These are phyloP conservation scores for Danio jaintianensis DNA, from an alignment of 2,797 vertebrate species.

Conservation along the genomic window DNA sequence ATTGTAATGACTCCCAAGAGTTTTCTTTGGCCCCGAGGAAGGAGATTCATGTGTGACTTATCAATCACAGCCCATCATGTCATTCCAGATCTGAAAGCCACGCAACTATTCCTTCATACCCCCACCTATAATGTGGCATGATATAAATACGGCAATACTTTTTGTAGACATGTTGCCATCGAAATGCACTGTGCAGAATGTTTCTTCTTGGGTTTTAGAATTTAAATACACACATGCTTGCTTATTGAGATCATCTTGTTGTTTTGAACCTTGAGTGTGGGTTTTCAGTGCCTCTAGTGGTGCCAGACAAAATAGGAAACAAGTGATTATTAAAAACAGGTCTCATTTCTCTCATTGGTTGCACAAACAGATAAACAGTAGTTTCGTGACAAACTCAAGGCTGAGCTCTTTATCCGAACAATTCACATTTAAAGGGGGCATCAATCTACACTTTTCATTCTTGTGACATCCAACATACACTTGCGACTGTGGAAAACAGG, in stretches of 20 bases:
- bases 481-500: no score
- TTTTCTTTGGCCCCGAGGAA: conserved; percentile 35
- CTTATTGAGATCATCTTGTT: not conserved
- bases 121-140: conserved; percentile 10
- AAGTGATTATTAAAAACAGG: not conserved
- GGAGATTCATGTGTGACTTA: conserved; percentile 34
- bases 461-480: no score
- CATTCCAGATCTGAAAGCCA: conserved; percentile 22
- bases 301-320: not conserved
- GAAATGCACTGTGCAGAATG: not conserved
- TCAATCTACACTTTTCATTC: no score
- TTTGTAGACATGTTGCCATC: conserved; percentile 18
- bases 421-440: not conserved
- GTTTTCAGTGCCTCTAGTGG: not conserved
- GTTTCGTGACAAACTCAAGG: not conserved
- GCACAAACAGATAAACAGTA: not conserved
- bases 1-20: conserved; percentile 48
- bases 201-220: conserved; percentile 1
- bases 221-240: not conserved
- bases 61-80: conserved; percentile 36
- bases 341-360: not conserved
- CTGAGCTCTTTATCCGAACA: no score
- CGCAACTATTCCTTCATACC: conserved; percentile 20
- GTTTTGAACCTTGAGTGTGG: not conserved
- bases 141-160: conserved; percentile 33